These are phyloP conservation scores for Andricus quercusramuli DNA, from an alignment of 2,888 invertebrate species.

Conservation along the genomic window DNA sequence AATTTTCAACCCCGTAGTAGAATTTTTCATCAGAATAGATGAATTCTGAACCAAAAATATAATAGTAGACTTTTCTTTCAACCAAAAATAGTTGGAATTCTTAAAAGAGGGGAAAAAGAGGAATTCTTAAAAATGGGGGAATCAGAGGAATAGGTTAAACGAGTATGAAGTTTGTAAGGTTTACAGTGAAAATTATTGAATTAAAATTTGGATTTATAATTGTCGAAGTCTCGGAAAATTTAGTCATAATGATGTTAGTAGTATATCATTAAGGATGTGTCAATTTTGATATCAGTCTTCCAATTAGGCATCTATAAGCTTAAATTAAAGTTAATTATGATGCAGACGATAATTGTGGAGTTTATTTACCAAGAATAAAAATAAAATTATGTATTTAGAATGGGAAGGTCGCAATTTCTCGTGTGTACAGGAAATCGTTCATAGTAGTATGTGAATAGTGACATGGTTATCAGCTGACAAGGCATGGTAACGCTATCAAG, in stretches of 20 bases:
- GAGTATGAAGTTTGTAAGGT: too few species aligned
- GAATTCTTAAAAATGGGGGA: too few species aligned
- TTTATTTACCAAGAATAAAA: not conserved
- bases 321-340: not conserved
- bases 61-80: too few species aligned
- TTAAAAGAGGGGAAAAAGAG: too few species aligned
- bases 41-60: too few species aligned
- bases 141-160: too few species aligned
- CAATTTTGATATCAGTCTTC: not conserved
- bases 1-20: too few species aligned
- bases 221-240: not conserved
- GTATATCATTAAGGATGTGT: not conserved
- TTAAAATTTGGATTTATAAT: not conserved
- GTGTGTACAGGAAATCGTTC: slow-evolving; percentile 11
- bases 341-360: not conserved
- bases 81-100: too few species aligned
- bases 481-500: slow-evolving; percentile 20
- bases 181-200: not conserved
- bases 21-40: too few species aligned
- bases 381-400: slow-evolving; percentile 12
- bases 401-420: not conserved
- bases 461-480: slow-evolving; percentile 21
- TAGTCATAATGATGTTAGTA: not conserved
- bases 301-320: not conserved
- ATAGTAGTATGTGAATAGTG: slow-evolving; percentile 4